A percentile compares a stretch with the other conserved stretches of the same genome.
These are phyloP conservation scores for Drosophila suboccidentalis DNA, from an alignment of 2,888 invertebrate species.

Conservation along the genomic window DNA sequence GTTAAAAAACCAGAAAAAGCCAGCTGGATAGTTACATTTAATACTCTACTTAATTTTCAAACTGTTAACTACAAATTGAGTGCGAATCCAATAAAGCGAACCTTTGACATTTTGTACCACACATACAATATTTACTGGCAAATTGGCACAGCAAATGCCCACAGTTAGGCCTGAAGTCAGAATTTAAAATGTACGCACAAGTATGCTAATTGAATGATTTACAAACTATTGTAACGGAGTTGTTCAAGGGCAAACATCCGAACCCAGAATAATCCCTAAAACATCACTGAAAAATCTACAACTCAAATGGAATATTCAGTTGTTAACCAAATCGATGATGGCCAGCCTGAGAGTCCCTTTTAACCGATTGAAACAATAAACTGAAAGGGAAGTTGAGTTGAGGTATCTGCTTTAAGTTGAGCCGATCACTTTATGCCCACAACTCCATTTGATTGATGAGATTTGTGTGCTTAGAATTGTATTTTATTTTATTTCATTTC, in stretches of 20 bases:
- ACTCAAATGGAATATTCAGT: conserved; percentile 34
- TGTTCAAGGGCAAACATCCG: conserved; percentile 6
- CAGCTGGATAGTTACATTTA: background rate
- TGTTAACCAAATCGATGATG: conserved; percentile 25
- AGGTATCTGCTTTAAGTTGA: conserved; percentile 74
- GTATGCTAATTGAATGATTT: conserved; percentile 16
- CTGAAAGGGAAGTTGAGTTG: conserved; percentile 52
- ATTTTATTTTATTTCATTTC: conserved; percentile 57
- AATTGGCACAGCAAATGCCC: background rate
- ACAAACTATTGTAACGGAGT: conserved; percentile 15
- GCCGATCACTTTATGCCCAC: conserved; percentile 78
- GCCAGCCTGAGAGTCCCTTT: conserved; percentile 34
- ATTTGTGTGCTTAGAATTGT: conserved; percentile 67
- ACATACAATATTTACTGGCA: conserved; percentile 13
- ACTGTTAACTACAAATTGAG: background rate
- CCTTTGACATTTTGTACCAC: conserved; percentile 1
- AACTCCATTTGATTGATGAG: conserved; percentile 82
- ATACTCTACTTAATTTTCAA: background rate
- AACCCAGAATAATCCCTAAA: conserved; percentile 1
- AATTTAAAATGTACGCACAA: conserved; percentile 17
- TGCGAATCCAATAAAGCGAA: background rate
- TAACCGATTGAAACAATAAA: conserved; percentile 78
- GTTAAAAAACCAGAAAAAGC: background rate
- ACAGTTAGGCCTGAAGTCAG: background rate
- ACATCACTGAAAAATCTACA: conserved; percentile 20